Evolutionary conservation across 2,888 invertebrate genomes (phyloP).

Genomic region (Coecobrya sp.): DNA sequence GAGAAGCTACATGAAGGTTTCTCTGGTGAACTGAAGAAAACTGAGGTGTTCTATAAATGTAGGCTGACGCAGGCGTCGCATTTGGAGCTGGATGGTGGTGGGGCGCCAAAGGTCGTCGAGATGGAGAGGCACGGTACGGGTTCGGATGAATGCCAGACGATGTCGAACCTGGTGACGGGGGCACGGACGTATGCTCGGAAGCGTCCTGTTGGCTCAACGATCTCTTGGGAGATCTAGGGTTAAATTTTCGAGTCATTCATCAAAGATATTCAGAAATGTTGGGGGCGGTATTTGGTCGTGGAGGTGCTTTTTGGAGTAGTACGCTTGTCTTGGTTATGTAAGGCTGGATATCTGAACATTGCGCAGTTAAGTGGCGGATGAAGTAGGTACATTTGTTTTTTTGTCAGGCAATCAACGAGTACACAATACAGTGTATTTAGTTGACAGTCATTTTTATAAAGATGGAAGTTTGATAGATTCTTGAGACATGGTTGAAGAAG

Average conservation of each 20-base stretch:
- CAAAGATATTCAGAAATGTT: constrained; percentile 59
- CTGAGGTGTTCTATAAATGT: constrained; percentile 69
- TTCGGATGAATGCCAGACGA: constrained; percentile 63
- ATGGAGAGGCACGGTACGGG: constrained; percentile 79
- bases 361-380: background rate
- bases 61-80: constrained; percentile 71
- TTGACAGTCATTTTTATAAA: constrained; percentile 20
- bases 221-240: constrained; percentile 86
- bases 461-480: background rate
- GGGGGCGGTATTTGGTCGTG: background rate
- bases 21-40: constrained; percentile 85
- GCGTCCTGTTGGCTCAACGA: constrained; percentile 81
- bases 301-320: background rate
- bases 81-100: constrained; percentile 60
- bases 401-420: background rate
- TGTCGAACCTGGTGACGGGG: constrained; percentile 41
- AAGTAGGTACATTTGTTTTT: constrained; percentile 25
- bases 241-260: constrained; percentile 86
- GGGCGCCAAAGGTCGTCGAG: constrained; percentile 57
- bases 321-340: background rate
- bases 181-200: constrained; percentile 66
- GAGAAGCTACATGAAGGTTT: constrained; percentile 85
- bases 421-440: constrained; percentile 18
- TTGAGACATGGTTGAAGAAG: constrained; percentile 24
- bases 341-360: constrained; percentile 9